Evolutionary conservation across 2,888 invertebrate species (phyloP).

Genomic region (Tenthredo livida): DNA sequence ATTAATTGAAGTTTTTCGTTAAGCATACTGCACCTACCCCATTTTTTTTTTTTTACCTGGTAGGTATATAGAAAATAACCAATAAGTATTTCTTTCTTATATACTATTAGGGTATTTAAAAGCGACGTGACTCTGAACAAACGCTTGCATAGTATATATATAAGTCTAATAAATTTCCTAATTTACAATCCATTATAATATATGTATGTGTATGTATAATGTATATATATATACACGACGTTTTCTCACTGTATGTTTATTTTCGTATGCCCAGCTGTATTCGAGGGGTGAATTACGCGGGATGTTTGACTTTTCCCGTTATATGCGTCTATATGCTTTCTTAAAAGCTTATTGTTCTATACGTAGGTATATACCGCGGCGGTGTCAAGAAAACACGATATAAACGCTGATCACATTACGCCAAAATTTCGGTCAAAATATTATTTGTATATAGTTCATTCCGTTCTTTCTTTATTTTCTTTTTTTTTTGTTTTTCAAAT

Average conservation of each 20-base stretch:
- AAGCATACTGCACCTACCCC: too few species aligned
- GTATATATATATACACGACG: neutral
- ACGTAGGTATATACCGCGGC: neutral
- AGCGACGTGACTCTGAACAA: too few species aligned
- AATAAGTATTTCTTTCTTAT: too few species aligned
- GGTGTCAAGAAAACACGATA: neutral
- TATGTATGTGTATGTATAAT: too few species aligned
- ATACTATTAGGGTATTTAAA: too few species aligned
- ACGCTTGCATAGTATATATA: too few species aligned
- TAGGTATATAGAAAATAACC: too few species aligned
- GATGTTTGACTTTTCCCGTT: neutral
- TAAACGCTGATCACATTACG: neutral
- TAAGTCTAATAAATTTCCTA: neutral
- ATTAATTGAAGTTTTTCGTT: too few species aligned
- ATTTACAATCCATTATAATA: conserved; percentile 6
- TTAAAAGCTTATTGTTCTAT: neutral
- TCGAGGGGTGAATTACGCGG: neutral
- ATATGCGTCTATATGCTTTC: neutral
- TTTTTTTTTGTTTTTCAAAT: neutral
- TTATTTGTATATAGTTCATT: neutral
- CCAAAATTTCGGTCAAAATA: neutral
- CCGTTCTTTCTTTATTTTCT: too few species aligned
- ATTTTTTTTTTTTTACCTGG: too few species aligned
- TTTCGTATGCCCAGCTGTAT: neutral
- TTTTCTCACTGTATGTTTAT: conserved; percentile 9